These are phyloP conservation scores for Sciaenops ocellatus DNA, from an alignment of 2,797 vertebrate genomes.

Conservation along the genomic window DNA sequence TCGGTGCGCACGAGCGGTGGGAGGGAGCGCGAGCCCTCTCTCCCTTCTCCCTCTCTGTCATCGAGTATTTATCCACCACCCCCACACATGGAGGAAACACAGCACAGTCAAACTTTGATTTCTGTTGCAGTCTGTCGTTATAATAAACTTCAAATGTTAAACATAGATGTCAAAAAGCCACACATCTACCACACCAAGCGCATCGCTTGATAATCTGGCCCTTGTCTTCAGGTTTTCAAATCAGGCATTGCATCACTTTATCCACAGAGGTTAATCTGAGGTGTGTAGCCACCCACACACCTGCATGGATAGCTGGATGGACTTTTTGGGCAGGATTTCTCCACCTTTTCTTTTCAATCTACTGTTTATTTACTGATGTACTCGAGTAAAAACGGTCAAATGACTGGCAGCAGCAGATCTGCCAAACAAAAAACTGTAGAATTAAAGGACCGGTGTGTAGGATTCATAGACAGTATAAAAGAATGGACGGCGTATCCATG, in stretches of 20 bases:
- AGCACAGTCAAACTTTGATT: not conserved
- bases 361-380: no score
- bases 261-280: slow-evolving; percentile 16
- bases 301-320: not conserved
- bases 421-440: no score
- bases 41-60: slow-evolving; percentile 34
- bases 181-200: no score
- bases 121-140: not conserved
- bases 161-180: no score
- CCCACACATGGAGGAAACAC: not conserved
- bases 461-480: no score
- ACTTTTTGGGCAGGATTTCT: slow-evolving; percentile 3
- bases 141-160: no score
- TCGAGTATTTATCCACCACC: slow-evolving; percentile 14
- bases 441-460: no score
- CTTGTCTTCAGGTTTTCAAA: no score
- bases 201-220: not conserved
- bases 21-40: slow-evolving; percentile 62
- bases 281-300: not conserved
- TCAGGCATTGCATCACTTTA: not conserved
- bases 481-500: no score
- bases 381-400: not conserved
- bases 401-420: no score
- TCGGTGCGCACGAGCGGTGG: slow-evolving; percentile 66
- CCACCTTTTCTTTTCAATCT: no score